Conservation (phyloP, 1,140 invertebrate species). For the Bombus waltoni region DNA sequence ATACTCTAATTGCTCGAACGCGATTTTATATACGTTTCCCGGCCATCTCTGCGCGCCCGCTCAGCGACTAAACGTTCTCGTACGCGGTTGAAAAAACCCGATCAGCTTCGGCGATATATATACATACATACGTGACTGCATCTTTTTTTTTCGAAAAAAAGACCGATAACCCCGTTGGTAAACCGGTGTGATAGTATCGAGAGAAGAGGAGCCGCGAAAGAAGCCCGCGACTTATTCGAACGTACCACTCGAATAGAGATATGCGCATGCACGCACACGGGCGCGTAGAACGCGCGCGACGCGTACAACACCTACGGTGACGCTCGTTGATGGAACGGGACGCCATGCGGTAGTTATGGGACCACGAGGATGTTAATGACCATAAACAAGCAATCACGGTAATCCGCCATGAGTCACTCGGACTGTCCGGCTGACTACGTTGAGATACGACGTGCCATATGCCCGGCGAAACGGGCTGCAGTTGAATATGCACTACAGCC, state of each 20-base stretch:
- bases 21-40: not conserved
- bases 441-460: conserved; percentile 78
- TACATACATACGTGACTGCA: too few species aligned
- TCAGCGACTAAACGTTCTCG: too few species aligned
- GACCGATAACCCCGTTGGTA: too few species aligned
- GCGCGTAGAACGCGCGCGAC: conserved; percentile 23
- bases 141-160: too few species aligned
- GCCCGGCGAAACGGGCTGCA: conserved; percentile 69
- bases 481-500: conserved; percentile 63
- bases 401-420: conserved; percentile 82
- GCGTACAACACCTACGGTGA: conserved; percentile 53
- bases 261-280: conserved; percentile 31
- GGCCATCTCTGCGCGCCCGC: too few species aligned
- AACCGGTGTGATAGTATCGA: too few species aligned
- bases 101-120: too few species aligned
- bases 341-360: conserved; percentile 78
- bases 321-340: conserved; percentile 74
- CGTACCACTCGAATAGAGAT: not conserved
- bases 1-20: conserved; percentile 33
- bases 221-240: not conserved
- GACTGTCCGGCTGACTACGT: conserved; percentile 76
- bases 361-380: conserved; percentile 82
- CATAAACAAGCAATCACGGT: conserved; percentile 82
- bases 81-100: too few species aligned
- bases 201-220: not conserved